Base-by-base conservation (phyloP, 2,113 vertebrate genomes). In the Halcyon malimbica region DNA sequence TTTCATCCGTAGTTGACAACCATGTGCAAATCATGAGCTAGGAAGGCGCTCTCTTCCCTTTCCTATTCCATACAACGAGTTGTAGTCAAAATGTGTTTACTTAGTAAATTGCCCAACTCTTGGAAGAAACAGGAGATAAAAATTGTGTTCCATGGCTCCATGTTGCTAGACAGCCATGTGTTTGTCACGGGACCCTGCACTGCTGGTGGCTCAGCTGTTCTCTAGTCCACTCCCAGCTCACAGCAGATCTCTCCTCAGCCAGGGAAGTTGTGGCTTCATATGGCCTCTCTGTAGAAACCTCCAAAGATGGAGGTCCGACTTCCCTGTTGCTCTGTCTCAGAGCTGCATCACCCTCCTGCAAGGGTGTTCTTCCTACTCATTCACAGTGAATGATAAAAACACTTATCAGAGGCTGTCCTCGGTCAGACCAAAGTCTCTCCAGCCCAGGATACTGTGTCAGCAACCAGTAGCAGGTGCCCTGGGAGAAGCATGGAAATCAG, bases 151-250 rank as follows among this genome's bases (percentile, higher is more conserved):
- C 11, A 1, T 39, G 50, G 44, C 14, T 69, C 29, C 0, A 0
- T 20, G 17, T 29, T 2, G 7, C 63, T 64, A 16, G 82, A 68
- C 1, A 1, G 16, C 29, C 5, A 1, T 6, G 1, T n/a, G 16
- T 83, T 25, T 10, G 56, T 23, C n/a, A 17, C 16, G 5, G 1
- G 13, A 44, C 16, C 6, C n/a, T n/a, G 7, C 7, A 7, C 44
- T 35, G 1, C 5, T 0, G 1, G 29, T 70, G 29, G 29, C 23
- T 69, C 39, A 20, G 26, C 3, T 2, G 29, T n/a, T 84, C 50
- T 65, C n/a, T 31, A 18, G 41, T 57, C 69, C 26, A 33, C 23
- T 11, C 10, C 17, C 29, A n/a, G 37, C 20, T 70, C 35, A 26
- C 29, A 57, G 56, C 7, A 70, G 41, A 25, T 48, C 15, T 44